Conservation (phyloP, 2,797 vertebrate species). For the Microhierax caerulescens region DNA sequence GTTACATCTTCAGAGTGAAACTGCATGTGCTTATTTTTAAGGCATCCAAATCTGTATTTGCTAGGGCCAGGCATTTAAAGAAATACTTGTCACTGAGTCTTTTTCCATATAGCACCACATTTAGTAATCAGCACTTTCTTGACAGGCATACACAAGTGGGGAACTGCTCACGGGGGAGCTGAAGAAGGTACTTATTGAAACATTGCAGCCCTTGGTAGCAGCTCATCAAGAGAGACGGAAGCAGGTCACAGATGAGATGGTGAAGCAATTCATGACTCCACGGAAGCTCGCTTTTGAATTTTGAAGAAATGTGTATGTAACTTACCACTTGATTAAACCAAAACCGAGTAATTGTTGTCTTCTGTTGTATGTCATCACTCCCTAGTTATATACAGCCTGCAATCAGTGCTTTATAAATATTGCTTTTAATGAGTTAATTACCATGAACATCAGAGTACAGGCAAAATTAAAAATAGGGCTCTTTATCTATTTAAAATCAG, state of each 20-base stretch:
- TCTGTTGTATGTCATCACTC: neutral
- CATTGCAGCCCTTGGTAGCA: constrained; percentile 90
- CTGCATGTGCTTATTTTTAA: neutral
- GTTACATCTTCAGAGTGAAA: neutral
- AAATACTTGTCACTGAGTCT: neutral
- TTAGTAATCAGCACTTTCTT: neutral
- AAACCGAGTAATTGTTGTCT: neutral
- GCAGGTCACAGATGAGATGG: constrained; percentile 85
- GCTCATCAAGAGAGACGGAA: constrained; percentile 91
- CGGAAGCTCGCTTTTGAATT: constrained; percentile 85
- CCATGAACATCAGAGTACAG: neutral
- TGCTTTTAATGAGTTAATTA: neutral
- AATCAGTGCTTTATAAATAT: constrained; percentile 9
- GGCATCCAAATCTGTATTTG: neutral
- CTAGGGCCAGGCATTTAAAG: neutral
- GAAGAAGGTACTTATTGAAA: constrained; percentile 91
- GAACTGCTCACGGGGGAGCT: constrained; percentile 92
- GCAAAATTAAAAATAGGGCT: neutral
- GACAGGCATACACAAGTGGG: constrained; percentile 91
- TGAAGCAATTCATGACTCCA: constrained; percentile 92
- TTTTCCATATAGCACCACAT: neutral
- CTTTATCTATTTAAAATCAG: neutral
- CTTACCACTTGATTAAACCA: neutral
- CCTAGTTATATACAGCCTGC: constrained; percentile 4
- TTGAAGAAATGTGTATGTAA: constrained; percentile 58